Evolutionary conservation across 2,888 invertebrate species (phyloP).

Genomic region (Eristalinus aeneus): DNA sequence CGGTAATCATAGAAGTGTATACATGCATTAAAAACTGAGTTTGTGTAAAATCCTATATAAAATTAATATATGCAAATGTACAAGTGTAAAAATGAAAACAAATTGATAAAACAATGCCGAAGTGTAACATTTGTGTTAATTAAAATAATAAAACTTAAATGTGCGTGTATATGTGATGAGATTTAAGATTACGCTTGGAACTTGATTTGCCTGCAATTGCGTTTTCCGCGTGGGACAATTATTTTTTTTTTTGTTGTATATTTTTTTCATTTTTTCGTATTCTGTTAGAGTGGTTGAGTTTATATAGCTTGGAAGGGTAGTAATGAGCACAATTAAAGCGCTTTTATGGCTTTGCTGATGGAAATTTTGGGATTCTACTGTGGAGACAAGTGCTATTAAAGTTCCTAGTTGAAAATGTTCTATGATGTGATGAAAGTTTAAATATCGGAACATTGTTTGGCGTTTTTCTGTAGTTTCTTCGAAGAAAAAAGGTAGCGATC

Average conservation of each 20-base stretch:
- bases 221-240: background rate
- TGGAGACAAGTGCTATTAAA: too few relatives aligned
- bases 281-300: background rate
- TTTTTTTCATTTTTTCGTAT: conserved; percentile 21
- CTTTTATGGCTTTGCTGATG: too few relatives aligned
- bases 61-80: conserved; percentile 51
- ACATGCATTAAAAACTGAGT: conserved; percentile 17
- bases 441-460: too few relatives aligned
- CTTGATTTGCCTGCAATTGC: conserved; percentile 58
- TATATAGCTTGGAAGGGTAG: background rate
- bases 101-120: conserved; percentile 41
- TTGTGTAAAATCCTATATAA: conserved; percentile 42
- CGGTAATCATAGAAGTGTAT: background rate
- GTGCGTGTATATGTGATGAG: conserved; percentile 56
- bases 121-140: conserved; percentile 29
- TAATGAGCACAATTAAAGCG: too few relatives aligned
- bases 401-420: too few relatives aligned
- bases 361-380: too few relatives aligned
- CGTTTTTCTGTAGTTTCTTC: too few relatives aligned
- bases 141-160: conserved; percentile 25
- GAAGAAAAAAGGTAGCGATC: too few relatives aligned
- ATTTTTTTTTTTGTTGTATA: background rate
- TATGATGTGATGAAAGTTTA: too few relatives aligned
- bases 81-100: conserved; percentile 49
- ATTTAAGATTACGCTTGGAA: conserved; percentile 69